These are phyloP conservation scores for Xestia ashworthii DNA, from an alignment of 2,888 invertebrate genomes.

Conservation along the genomic window DNA sequence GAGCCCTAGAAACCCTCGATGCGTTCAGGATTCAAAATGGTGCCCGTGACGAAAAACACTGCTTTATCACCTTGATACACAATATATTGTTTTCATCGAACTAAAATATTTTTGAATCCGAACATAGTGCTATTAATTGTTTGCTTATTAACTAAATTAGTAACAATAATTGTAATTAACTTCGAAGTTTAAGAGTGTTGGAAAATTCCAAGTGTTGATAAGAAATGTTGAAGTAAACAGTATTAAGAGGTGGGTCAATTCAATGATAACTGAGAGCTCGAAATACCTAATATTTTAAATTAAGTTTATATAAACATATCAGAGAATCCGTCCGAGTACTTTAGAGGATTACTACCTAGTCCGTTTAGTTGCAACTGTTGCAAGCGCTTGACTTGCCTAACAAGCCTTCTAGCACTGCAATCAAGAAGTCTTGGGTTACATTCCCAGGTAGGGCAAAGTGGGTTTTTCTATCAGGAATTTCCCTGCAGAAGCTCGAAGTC, in stretches of 20 bases:
- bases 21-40: neutral
- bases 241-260: conserved; percentile 41
- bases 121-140: conserved; percentile 33
- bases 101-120: neutral
- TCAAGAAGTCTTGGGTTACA: neutral
- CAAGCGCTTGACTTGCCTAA: no score
- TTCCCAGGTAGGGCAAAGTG: neutral
- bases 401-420: neutral
- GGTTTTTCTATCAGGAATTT: neutral
- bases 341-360: neutral
- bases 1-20: neutral
- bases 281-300: conserved; percentile 18
- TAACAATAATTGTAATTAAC: conserved; percentile 29
- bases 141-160: conserved; percentile 24
- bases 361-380: neutral
- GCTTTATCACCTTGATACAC: no score
- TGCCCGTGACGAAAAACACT: no score
- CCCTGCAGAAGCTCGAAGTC: neutral
- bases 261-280: conserved; percentile 24
- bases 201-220: conserved; percentile 56
- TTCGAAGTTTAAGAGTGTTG: conserved; percentile 28
- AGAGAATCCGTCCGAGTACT: neutral
- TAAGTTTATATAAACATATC: neutral
- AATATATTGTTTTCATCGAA: no score
- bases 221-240: conserved; percentile 44